A percentile compares a stretch with the other conserved stretches of the same genome.
Conservation (phyloP, 2,888 invertebrate genomes). For the Heliconius ismenius region DNA sequence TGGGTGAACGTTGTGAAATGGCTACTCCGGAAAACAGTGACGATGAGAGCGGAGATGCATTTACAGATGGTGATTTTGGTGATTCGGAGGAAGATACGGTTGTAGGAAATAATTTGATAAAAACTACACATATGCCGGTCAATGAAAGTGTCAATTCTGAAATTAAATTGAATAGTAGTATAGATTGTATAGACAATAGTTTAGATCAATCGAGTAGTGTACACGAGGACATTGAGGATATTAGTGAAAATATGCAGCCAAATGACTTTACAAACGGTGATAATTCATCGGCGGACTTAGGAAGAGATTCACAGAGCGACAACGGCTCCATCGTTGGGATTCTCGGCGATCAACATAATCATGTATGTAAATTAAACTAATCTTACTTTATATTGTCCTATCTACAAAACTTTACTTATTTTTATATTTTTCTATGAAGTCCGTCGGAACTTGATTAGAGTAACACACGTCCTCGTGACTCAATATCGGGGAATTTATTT, state of each 20-base stretch:
- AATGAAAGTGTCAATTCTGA: slow-evolving; percentile 68
- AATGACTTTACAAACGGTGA: slow-evolving; percentile 42
- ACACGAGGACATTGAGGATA: slow-evolving; percentile 45
- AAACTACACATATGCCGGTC: slow-evolving; percentile 54
- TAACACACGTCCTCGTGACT: slow-evolving; percentile 2
- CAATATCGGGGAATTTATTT: slow-evolving; percentile 6
- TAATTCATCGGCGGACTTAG: slow-evolving; percentile 46
- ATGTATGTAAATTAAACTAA: slow-evolving; percentile 67
- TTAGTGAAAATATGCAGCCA: slow-evolving; percentile 32
- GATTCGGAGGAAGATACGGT: slow-evolving; percentile 70
- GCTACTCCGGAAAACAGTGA: slow-evolving; percentile 71
- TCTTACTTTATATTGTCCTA: neutral
- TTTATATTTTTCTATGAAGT: neutral
- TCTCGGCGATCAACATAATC: slow-evolving; percentile 77
- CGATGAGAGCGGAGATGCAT: slow-evolving; percentile 72
- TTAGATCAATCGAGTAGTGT: slow-evolving; percentile 46
- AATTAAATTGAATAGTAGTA: slow-evolving; percentile 46
- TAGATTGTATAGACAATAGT: slow-evolving; percentile 45
- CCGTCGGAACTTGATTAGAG: neutral
- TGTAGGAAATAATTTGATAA: slow-evolving; percentile 53
- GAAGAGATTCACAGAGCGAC: slow-evolving; percentile 69
- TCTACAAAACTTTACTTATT: neutral
- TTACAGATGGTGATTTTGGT: slow-evolving; percentile 75
- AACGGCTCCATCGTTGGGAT: slow-evolving; percentile 79
- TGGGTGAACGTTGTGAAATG: slow-evolving; percentile 65